phyloP scores from a whole-genome alignment of 2,797 vertebrate species.

The Artibeus jamaicensis region DNA sequence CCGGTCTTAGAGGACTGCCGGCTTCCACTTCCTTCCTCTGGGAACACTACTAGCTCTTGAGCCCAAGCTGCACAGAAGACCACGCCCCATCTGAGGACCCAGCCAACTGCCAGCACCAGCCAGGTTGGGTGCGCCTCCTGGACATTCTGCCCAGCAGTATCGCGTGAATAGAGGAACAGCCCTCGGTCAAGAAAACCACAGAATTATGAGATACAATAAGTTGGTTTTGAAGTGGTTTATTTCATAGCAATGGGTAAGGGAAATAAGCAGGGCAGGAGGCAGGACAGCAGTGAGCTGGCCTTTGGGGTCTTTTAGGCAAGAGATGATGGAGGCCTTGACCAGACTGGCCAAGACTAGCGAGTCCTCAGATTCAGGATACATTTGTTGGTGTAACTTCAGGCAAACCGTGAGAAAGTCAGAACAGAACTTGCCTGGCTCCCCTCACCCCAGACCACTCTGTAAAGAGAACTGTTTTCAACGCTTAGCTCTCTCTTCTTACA shows the following conservation, averaged over 20 bases:
- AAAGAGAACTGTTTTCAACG: neutral
- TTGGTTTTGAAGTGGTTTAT: neutral
- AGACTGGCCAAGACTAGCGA: neutral
- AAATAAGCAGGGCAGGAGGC: neutral
- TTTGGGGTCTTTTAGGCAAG: neutral
- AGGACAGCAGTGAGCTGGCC: neutral
- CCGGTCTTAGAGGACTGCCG: neutral
- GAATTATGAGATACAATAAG: neutral
- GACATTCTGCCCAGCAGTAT: neutral
- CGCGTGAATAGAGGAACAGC: neutral
- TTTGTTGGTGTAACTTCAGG: neutral
- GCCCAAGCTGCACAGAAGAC: neutral
- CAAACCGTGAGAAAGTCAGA: neutral
- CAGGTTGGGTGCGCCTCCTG: neutral
- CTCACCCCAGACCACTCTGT: neutral
- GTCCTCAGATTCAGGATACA: neutral
- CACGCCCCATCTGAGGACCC: neutral
- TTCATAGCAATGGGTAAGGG: neutral
- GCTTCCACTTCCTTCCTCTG: neutral
- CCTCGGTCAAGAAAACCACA: neutral
- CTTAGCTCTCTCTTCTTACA: neutral
- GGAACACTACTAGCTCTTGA: neutral
- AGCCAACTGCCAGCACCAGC: neutral
- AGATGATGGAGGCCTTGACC: neutral
- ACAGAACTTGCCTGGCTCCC: neutral